Base-by-base conservation (phyloP, 1,140 invertebrate species). In the Tribolium madens region DNA sequence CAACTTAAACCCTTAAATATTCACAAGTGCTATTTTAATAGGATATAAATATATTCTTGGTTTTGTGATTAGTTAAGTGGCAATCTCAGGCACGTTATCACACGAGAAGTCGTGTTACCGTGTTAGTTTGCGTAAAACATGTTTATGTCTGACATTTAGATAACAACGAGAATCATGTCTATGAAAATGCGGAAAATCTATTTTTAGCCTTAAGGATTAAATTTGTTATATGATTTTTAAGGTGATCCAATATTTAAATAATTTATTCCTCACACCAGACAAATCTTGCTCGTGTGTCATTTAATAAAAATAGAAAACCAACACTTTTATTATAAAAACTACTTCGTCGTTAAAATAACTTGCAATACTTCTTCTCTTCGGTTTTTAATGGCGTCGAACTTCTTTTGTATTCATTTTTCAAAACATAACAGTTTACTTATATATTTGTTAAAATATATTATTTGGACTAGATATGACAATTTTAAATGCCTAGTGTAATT, bases 141-240 rank as follows among this genome's bases (percentile, higher is more conserved):
- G 70, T 72, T 72, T 72, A 72, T 52, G 50, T 48, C 70, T 72
- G 70, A 72, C 47, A 72, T 72, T 72, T 33, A 72, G 70, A 72
- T 72, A 72, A 72, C 70, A 52, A 72, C 46, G 46, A 21, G 36
- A 72, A 72, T 72, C 70, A 72, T 52, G 70, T 72, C 6, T 71
- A 15, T 33, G 57, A 64, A 64, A 64, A 64, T 64, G 57, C 26
- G 57, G 26, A 12, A 33, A 64, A 64, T 33, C 57, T 64, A 64
- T 64, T 64, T 33, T 64, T 31, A 64, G 21, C 26, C 21, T 64
- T 12, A 26, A 3, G 13, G 13, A 14, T 50, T 12, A 14, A 33
- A 33, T 5, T 1, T 57, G 57, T 26, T 36, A 64, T 26, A 64
- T 26, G 57, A 26, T 33, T 64, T 64, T 42, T 64, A n/a, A 31